phyloP scores from a whole-genome alignment of 2,888 invertebrate genomes.

The Euphydryas editha region DNA sequence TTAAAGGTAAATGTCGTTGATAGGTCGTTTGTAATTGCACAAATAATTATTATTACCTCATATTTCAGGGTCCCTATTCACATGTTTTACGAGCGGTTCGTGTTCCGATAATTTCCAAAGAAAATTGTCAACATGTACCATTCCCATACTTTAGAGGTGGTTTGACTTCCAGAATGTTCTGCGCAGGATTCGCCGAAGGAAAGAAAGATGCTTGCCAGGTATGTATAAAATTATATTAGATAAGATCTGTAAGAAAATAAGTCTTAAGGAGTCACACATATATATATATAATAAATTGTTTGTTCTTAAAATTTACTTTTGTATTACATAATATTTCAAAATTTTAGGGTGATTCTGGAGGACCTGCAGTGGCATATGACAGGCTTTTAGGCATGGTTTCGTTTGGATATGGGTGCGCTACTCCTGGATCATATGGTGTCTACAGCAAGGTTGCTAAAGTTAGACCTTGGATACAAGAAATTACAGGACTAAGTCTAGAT shows the following conservation, averaged over 20 bases:
- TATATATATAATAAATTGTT: no score
- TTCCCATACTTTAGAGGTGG: constrained; percentile 72
- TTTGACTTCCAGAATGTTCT: constrained; percentile 74
- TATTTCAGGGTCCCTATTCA: constrained; percentile 69
- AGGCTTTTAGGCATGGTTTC: constrained; percentile 75
- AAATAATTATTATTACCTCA: constrained; percentile 1
- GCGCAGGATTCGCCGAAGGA: constrained; percentile 72
- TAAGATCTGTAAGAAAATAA: no score
- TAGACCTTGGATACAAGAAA: constrained; percentile 67
- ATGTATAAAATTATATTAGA: not conserved
- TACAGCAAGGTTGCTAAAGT: constrained; percentile 76
- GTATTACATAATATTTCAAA: not conserved
- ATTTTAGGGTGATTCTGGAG: constrained; percentile 78
- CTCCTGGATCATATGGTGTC: constrained; percentile 72
- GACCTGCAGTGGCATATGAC: constrained; percentile 69
- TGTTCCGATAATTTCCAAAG: constrained; percentile 72
- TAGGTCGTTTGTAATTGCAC: constrained; percentile 16
- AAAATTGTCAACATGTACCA: constrained; percentile 68
- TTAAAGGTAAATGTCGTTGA: constrained; percentile 19
- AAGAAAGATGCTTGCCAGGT: constrained; percentile 78
- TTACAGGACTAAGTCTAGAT: constrained; percentile 61
- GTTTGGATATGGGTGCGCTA: constrained; percentile 78
- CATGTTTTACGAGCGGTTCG: constrained; percentile 66
- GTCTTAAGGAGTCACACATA: no score
- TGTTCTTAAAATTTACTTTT: no score